phyloP scores from a whole-genome alignment of 2,797 vertebrate genomes.

The Leptoclinus maculatus region DNA sequence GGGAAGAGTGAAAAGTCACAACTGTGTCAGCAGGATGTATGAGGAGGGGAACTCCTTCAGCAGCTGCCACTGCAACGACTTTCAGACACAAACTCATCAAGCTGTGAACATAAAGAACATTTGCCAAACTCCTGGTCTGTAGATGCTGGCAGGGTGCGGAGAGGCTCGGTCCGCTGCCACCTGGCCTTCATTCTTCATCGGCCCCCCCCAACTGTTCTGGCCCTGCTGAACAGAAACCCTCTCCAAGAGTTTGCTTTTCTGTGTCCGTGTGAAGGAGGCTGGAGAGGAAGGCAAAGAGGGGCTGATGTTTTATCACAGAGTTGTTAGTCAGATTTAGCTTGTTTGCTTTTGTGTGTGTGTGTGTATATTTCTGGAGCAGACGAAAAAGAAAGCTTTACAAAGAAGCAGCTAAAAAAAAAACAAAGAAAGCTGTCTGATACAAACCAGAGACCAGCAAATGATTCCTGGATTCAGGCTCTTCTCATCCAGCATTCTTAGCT shows the following conservation, averaged over 20 bases:
- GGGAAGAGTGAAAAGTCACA: not conserved
- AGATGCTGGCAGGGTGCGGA: conserved; percentile 3
- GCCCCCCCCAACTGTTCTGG: not conserved
- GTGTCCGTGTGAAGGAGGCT: conserved; percentile 30
- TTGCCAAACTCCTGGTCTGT: conserved; percentile 4
- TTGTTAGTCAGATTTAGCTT: conserved; percentile 11
- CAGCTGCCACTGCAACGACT: not conserved
- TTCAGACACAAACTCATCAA: not conserved
- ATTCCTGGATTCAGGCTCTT: not conserved
- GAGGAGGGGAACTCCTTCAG: not conserved
- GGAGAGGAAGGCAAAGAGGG: conserved; percentile 4
- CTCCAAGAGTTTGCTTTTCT: conserved; percentile 42
- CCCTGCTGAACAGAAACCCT: not conserved
- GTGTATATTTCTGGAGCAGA: not conserved
- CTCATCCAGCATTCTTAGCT: too few relatives aligned
- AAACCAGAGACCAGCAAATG: not conserved
- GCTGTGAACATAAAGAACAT: not conserved
- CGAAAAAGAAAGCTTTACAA: not conserved
- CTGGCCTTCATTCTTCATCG: conserved; percentile 18
- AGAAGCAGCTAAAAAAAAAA: too few relatives aligned
- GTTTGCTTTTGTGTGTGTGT: conserved; percentile 5
- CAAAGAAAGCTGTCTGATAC: not conserved
- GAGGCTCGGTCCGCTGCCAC: conserved; percentile 22
- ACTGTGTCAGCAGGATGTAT: not conserved
- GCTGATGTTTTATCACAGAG: conserved; percentile 8